A percentile compares a stretch with the other conserved stretches of the same genome.
phyloP scores from a whole-genome alignment of 2,888 invertebrate species.

The Caenorhabditis doughertyi region DNA sequence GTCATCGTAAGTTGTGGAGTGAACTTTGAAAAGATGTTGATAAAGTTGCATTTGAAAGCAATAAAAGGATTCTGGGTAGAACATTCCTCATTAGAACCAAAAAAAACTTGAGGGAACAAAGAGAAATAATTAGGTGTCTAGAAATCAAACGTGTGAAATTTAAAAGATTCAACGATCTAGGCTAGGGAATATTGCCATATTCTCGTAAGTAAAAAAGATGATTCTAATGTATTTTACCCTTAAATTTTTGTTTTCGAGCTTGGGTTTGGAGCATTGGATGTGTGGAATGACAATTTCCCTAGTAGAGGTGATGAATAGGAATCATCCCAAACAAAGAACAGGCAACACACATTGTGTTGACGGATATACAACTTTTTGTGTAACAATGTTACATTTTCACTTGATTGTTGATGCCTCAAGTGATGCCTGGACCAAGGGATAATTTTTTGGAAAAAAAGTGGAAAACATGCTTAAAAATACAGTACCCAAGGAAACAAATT shows the following conservation, averaged over 20 bases:
- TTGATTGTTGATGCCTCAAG: neutral
- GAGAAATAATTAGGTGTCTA: conserved; percentile 38
- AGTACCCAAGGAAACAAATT: too few species aligned
- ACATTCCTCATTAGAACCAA: conserved; percentile 17
- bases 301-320: neutral
- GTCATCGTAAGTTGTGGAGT: conserved; percentile 13
- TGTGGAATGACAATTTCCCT: neutral
- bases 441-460: too few species aligned
- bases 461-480: too few species aligned
- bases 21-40: conserved; percentile 32
- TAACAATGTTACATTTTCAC: neutral
- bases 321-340: neutral
- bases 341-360: neutral
- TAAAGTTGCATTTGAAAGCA: neutral
- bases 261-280: too few species aligned
- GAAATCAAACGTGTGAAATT: conserved; percentile 28
- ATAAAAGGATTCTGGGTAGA: conserved; percentile 1
- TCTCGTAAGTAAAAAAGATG: neutral
- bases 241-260: neutral
- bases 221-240: neutral
- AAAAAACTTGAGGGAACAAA: conserved; percentile 1
- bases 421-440: too few species aligned
- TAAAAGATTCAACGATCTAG: neutral
- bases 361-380: neutral
- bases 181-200: neutral